Conservation (phyloP, 2,113 vertebrate genomes). For the Melanotaenia duboulayi region DNA sequence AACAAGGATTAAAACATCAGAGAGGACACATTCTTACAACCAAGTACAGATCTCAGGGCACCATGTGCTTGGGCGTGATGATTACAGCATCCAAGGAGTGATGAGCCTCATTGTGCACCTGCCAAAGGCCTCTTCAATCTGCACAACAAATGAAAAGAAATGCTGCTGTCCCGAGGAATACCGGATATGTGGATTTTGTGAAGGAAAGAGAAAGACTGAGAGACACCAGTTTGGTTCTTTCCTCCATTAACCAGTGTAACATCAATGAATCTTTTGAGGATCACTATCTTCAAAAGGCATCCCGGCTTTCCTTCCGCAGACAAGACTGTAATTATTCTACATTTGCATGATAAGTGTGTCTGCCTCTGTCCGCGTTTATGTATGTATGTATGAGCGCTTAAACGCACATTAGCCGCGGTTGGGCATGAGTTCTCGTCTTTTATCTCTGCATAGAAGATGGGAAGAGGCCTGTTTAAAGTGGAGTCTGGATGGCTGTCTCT, state of each 20-base stretch:
- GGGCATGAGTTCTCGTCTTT: slow-evolving; percentile 62
- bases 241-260: slow-evolving; percentile 63
- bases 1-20: not conserved
- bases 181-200: slow-evolving; percentile 13
- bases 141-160: slow-evolving; percentile 17
- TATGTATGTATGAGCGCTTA: slow-evolving; percentile 75
- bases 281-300: slow-evolving; percentile 74
- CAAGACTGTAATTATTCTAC: slow-evolving; percentile 76
- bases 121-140: slow-evolving; percentile 4
- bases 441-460: slow-evolving; percentile 63
- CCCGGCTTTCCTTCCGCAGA: slow-evolving; percentile 59
- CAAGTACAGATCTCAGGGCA: not conserved
- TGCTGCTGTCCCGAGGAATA: slow-evolving; percentile 1
- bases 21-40: not conserved
- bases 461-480: slow-evolving; percentile 71
- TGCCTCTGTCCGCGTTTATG: slow-evolving; percentile 70
- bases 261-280: slow-evolving; percentile 74
- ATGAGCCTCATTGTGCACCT: slow-evolving; percentile 13
- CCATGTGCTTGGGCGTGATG: not conserved
- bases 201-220: slow-evolving; percentile 17
- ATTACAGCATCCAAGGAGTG: not conserved
- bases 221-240: slow-evolving; percentile 44
- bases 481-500: slow-evolving; percentile 70
- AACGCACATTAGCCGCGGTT: slow-evolving; percentile 74
- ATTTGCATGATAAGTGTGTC: slow-evolving; percentile 79